These are phyloP conservation scores for Petrosia ficiformis DNA, from an alignment of 37 sponge, comb jelly and placozoan species.

Conservation along the genomic window DNA sequence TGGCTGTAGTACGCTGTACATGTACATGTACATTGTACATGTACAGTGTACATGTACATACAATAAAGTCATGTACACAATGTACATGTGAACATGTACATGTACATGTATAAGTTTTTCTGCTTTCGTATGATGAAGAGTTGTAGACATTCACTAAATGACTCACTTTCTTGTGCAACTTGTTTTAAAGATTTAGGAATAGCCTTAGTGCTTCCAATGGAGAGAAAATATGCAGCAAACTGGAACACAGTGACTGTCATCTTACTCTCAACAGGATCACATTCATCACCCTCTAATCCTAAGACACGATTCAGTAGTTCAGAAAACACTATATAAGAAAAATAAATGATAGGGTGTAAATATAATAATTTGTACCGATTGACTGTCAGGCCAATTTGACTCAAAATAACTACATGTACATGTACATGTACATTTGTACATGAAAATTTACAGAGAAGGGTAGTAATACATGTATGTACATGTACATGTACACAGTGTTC, in stretches of 20 bases:
- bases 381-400: too few relatives aligned
- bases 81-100: too few relatives aligned
- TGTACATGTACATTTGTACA: too few relatives aligned
- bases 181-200: conserved; percentile 32
- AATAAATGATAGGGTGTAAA: background rate
- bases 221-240: conserved; percentile 48
- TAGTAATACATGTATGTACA: too few relatives aligned
- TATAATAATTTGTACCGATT: background rate
- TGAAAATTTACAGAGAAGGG: too few relatives aligned
- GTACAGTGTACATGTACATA: too few relatives aligned
- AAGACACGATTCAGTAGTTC: conserved; percentile 49
- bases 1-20: too few relatives aligned
- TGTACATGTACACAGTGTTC: too few relatives aligned
- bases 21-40: too few relatives aligned
- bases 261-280: conserved; percentile 40
- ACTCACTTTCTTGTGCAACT: conserved; percentile 46
- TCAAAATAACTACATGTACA: too few relatives aligned
- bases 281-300: conserved; percentile 49
- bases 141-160: background rate
- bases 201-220: conserved; percentile 17
- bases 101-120: background rate
- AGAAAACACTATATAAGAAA: conserved; percentile 34
- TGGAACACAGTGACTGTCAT: conserved; percentile 73
- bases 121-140: background rate
- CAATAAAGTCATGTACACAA: too few relatives aligned